These are phyloP conservation scores for Zaprionus tsacasi DNA, from an alignment of 1,140 invertebrate species.

Conservation along the genomic window DNA sequence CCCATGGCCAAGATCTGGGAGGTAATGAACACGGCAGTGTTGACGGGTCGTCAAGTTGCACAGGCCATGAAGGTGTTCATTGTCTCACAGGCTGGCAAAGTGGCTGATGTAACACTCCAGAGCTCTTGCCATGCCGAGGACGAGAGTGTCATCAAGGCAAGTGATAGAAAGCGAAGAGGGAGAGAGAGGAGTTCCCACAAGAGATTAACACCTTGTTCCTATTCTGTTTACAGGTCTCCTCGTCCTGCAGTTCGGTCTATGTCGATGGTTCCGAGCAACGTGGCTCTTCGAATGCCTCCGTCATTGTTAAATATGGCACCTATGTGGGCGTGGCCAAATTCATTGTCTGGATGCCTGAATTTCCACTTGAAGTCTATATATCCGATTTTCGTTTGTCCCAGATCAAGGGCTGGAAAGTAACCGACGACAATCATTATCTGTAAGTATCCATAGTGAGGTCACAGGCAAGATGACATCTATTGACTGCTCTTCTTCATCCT, in stretches of 20 bases:
- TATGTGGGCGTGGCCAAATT: slow-evolving; percentile 94
- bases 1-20: slow-evolving; percentile 98
- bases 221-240: slow-evolving; percentile 90
- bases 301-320: slow-evolving; percentile 96
- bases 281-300: slow-evolving; percentile 96
- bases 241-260: slow-evolving; percentile 98
- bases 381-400: slow-evolving; percentile 95
- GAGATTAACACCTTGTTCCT: not conserved
- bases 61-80: slow-evolving; percentile 98
- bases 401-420: slow-evolving; percentile 94
- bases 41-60: slow-evolving; percentile 96
- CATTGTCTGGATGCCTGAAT: slow-evolving; percentile 98
- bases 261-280: slow-evolving; percentile 98
- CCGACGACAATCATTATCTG: slow-evolving; percentile 88
- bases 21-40: slow-evolving; percentile 97
- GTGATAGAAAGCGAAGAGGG: not conserved
- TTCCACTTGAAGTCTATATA: slow-evolving; percentile 95
- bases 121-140: slow-evolving; percentile 97
- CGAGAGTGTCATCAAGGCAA: slow-evolving; percentile 97
- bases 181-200: not conserved
- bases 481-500: not conserved
- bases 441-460: slow-evolving; percentile 56
- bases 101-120: slow-evolving; percentile 97
- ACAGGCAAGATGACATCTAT: not conserved
- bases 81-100: slow-evolving; percentile 95